Conservation (phyloP, 2,888 invertebrate species). For the Heliconius charithonia region DNA sequence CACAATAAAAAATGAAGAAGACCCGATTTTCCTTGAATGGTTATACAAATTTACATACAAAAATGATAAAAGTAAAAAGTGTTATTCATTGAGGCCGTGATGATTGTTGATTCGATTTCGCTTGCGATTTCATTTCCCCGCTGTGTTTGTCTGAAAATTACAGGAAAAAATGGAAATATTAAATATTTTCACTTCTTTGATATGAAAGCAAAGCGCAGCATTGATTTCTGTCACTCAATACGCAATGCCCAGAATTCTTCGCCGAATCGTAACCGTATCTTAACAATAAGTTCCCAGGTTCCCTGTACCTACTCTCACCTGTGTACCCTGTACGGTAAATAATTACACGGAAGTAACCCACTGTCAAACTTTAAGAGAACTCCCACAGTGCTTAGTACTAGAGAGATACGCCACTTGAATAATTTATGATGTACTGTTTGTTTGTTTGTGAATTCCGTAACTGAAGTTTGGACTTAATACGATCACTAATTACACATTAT, state of each 20-base stretch:
- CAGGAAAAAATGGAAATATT: too few species aligned
- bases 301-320: too few species aligned
- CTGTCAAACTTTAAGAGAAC: constrained; percentile 17
- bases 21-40: not conserved
- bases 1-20: constrained; percentile 17
- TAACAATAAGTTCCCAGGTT: too few species aligned
- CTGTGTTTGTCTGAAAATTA: too few species aligned
- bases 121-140: too few species aligned
- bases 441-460: not conserved
- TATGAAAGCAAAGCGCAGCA: too few species aligned
- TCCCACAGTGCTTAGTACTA: not conserved
- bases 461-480: not conserved
- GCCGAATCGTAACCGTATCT: too few species aligned
- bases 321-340: not conserved
- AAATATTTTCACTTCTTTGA: too few species aligned
- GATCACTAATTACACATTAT: not conserved
- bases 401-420: constrained; percentile 11
- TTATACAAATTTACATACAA: constrained; percentile 1
- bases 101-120: too few species aligned
- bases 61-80: not conserved
- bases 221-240: too few species aligned
- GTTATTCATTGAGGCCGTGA: too few species aligned
- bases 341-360: not conserved
- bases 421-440: not conserved
- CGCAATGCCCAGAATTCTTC: too few species aligned